These are phyloP conservation scores for Nebria brevicollis DNA, from an alignment of 2,888 invertebrate species.

Conservation along the genomic window DNA sequence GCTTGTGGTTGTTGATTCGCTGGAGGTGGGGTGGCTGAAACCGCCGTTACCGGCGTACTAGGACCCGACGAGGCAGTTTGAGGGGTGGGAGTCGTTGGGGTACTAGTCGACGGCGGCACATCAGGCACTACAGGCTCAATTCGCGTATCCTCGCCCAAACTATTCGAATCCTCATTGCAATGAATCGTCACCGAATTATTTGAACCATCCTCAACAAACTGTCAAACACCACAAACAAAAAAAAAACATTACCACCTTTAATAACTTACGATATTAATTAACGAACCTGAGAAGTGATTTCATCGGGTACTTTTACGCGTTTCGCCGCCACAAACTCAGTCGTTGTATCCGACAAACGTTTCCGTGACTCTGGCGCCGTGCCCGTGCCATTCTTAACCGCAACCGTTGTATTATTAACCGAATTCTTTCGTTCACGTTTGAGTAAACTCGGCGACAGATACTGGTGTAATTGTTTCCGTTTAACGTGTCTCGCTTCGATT, in stretches of 20 bases:
- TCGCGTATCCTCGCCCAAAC: conserved; percentile 55
- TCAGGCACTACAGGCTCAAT: conserved; percentile 33
- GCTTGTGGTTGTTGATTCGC: conserved; percentile 50
- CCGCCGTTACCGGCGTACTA: conserved; percentile 32
- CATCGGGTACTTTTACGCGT: conserved; percentile 50
- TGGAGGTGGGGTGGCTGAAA: conserved; percentile 21
- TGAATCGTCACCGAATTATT: conserved; percentile 59
- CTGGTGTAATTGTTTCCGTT: conserved; percentile 78
- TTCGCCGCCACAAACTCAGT: conserved; percentile 50
- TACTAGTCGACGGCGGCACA: conserved; percentile 48
- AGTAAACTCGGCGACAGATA: conserved; percentile 77
- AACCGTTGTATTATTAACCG: conserved; percentile 52
- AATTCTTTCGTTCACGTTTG: conserved; percentile 77
- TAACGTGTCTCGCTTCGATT: conserved; percentile 88
- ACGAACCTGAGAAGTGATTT: conserved; percentile 48
- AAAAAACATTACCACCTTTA: conserved; percentile 52
- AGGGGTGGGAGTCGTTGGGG: conserved; percentile 51
- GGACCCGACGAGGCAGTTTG: conserved; percentile 40
- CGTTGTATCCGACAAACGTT: conserved; percentile 52
- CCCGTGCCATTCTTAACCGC: conserved; percentile 49
- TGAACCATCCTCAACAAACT: conserved; percentile 63
- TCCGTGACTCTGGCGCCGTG: conserved; percentile 48
- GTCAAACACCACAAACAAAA: conserved; percentile 49
- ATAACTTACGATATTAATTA: neutral
- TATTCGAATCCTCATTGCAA: conserved; percentile 64